Evolutionary conservation across 92 coral and sea anemone genomes (phyloP), one percentile per base, ranked within the genome.

Genomic region (Epizoanthus rinbou): DNA sequence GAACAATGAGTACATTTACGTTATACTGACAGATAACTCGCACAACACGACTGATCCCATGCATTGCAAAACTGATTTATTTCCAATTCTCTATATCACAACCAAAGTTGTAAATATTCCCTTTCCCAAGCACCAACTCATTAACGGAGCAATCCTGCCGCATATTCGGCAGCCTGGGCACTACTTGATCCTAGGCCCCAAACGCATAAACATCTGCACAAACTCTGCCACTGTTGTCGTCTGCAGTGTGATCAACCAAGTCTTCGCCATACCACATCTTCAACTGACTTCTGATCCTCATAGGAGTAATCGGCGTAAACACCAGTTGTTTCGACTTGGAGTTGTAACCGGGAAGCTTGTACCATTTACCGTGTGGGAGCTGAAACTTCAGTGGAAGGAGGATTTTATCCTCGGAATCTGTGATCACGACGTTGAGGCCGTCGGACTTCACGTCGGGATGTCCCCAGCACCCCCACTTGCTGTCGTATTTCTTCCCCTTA

Each of bases 401-500:
- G 37, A 63, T 63, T 63, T 63, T 23, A 28, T 63, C 22, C 28
- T 1, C 3, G 0, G 13, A 0, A 63, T 63, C 35, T 13, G 68
- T 63, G 68, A 63, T 8, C 33, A 63, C 35, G 14, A 63, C 68
- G 28, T 63, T 15, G 0, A 63, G 68, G 4, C 5, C 68, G 8
- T 63, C 68, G 3, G 21, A 3, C 28, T 63, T 63, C 68, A 63
- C 10, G 22, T 1, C 9, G 16, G 17, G 68, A 8, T 63, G 35
- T 2, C 28, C 68, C 68, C 68, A 63, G 57, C 80, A 74, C 18
- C 80, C 80, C 80, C 80, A 74, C 8, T 74, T 15, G 59, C 59
- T 45, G 80, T 74, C 16, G 24, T 24, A 21, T 57, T 53, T 35
- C 54, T 19, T 31, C 2, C 45, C 62, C 0, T 74, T 43, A 21